Conservation (phyloP, 35 echinoderm and acorn worm genomes). For the Holothuria glaberrima region DNA sequence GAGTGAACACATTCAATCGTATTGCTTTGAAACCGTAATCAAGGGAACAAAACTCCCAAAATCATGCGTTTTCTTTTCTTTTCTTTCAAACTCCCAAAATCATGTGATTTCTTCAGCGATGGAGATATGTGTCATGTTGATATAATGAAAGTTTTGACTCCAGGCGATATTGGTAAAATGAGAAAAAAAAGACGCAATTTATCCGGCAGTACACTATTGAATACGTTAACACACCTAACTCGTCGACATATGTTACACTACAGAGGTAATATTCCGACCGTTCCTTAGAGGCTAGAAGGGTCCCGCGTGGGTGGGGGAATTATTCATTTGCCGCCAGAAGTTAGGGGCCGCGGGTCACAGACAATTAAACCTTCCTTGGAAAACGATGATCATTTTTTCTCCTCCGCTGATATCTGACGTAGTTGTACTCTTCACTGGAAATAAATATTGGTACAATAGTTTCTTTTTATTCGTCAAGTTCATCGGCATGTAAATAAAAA, state of each 20-base stretch:
- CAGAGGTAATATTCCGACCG: neutral
- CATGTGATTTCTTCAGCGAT: slow-evolving; percentile 35
- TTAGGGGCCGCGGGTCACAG: slow-evolving; percentile 32
- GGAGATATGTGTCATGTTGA: slow-evolving; percentile 47
- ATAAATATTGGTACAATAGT: too few relatives aligned
- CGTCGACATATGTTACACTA: slow-evolving; percentile 55
- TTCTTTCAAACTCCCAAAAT: neutral
- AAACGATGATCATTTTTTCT: neutral
- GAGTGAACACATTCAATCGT: slow-evolving; percentile 16
- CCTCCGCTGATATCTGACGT: too few relatives aligned
- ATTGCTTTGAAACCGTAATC: neutral
- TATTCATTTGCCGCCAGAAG: slow-evolving; percentile 54
- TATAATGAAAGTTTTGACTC: slow-evolving; percentile 48
- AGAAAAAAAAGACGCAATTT: slow-evolving; percentile 5
- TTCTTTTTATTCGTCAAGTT: too few relatives aligned
- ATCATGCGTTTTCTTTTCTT: neutral
- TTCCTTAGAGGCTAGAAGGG: slow-evolving; percentile 13
- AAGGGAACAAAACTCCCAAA: neutral
- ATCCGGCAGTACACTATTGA: neutral
- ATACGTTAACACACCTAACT: neutral
- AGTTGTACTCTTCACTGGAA: too few relatives aligned
- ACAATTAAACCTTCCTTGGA: slow-evolving; percentile 12
- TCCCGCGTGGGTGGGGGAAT: slow-evolving; percentile 51
- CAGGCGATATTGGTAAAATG: slow-evolving; percentile 34
- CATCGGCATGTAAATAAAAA: too few relatives aligned